phyloP scores from a whole-genome alignment of 2,888 invertebrate species.

The Scelioninae gen. 2 region DNA sequence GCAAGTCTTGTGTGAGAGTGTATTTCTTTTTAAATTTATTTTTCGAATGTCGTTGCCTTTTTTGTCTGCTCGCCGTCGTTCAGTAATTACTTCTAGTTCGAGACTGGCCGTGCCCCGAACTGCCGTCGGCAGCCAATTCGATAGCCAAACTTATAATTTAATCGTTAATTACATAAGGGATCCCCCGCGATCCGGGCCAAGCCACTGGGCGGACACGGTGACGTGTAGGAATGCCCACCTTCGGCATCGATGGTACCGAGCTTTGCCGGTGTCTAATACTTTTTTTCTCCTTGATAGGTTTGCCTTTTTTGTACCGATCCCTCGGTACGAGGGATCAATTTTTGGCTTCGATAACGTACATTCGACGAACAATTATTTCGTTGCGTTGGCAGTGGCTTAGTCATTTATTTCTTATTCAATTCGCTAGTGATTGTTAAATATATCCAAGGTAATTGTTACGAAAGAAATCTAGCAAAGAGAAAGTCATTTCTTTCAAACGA shows the following conservation, averaged over 20 bases:
- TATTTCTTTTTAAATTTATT: constrained; percentile 53
- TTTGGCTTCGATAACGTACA: too few species aligned
- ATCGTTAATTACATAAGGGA: constrained; percentile 75
- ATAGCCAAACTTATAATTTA: constrained; percentile 76
- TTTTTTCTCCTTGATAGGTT: constrained; percentile 15
- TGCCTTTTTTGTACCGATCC: constrained; percentile 34
- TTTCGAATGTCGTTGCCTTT: constrained; percentile 44
- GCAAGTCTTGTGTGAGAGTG: constrained; percentile 42
- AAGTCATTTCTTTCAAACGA: too few species aligned
- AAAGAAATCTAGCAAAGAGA: too few species aligned
- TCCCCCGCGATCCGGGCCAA: constrained; percentile 72
- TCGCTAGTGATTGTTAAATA: neutral
- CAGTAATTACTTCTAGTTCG: constrained; percentile 73
- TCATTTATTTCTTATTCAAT: neutral
- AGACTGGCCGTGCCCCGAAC: constrained; percentile 61
- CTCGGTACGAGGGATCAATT: constrained; percentile 15
- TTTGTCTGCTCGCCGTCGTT: constrained; percentile 51
- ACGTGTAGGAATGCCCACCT: constrained; percentile 63
- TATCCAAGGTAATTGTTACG: too few species aligned
- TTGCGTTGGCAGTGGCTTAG: neutral
- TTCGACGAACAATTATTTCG: constrained; percentile 7
- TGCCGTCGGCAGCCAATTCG: constrained; percentile 65
- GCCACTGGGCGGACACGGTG: constrained; percentile 75
- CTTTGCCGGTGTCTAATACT: constrained; percentile 38
- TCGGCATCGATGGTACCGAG: constrained; percentile 58